A percentile compares a stretch with the other conserved stretches of the same genome.
phyloP scores from a whole-genome alignment of 1,140 invertebrate genomes.

The Battus philenor region DNA sequence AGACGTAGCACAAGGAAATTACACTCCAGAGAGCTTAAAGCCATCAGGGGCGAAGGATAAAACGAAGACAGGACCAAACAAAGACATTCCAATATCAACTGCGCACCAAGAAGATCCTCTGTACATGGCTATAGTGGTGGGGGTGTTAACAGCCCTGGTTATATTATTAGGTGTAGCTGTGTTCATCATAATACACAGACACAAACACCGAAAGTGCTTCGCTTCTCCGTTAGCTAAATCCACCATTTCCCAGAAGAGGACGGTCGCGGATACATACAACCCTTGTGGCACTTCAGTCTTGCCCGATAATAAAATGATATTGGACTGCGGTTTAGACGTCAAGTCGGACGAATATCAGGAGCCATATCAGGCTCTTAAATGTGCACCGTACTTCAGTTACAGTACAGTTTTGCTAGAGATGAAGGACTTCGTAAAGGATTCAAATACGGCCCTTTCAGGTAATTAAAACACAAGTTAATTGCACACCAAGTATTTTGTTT shows the following conservation, averaged over 20 bases:
- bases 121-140: conserved; percentile 89
- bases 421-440: conserved; percentile 81
- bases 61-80: conserved; percentile 70
- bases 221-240: conserved; percentile 84
- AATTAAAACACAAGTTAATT: conserved; percentile 19
- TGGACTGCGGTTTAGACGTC: conserved; percentile 67
- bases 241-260: conserved; percentile 52
- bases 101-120: conserved; percentile 84
- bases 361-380: conserved; percentile 85
- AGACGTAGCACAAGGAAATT: conserved; percentile 85
- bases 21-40: conserved; percentile 78
- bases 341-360: conserved; percentile 88
- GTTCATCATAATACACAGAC: conserved; percentile 85
- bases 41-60: conserved; percentile 63
- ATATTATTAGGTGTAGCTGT: conserved; percentile 84
- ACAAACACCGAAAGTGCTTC: conserved; percentile 86
- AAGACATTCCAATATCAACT: conserved; percentile 79
- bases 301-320: conserved; percentile 75
- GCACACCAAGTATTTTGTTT: too few species aligned
- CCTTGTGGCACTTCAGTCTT: conserved; percentile 74
- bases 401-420: conserved; percentile 87
- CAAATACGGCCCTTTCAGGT: conserved; percentile 76
- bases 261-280: conserved; percentile 49
- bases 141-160: conserved; percentile 86
- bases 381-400: conserved; percentile 87